A percentile compares a stretch with the other conserved stretches of the same genome.
These are phyloP conservation scores for Calameuta idolon DNA, from an alignment of 2,888 invertebrate species.

Conservation along the genomic window DNA sequence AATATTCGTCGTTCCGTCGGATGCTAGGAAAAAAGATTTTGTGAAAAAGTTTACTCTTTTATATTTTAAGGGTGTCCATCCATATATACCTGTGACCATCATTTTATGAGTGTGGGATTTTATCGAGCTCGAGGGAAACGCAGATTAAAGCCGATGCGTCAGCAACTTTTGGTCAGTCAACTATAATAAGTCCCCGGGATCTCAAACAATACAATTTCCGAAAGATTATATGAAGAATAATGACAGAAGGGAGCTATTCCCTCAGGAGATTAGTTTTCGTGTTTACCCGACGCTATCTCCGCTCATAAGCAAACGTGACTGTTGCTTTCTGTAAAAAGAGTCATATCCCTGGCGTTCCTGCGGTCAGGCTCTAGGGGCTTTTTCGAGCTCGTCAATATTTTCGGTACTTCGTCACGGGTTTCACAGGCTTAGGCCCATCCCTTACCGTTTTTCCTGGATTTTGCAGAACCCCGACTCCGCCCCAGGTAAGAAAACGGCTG, in stretches of 20 bases:
- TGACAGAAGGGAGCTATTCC: constrained; percentile 32
- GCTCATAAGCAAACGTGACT: constrained; percentile 53
- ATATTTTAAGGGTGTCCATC: neutral
- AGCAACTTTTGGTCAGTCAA: constrained; percentile 50
- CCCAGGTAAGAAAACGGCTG: constrained; percentile 7
- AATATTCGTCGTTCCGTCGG: neutral
- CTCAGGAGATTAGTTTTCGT: constrained; percentile 45
- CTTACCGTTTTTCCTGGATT: constrained; percentile 3
- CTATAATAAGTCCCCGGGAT: constrained; percentile 44
- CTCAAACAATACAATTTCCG: constrained; percentile 55
- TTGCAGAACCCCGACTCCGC: neutral
- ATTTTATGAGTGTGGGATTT: neutral
- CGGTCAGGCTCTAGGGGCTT: neutral
- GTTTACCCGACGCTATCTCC: constrained; percentile 41
- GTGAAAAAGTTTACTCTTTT: neutral
- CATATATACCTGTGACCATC: neutral
- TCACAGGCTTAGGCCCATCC: neutral
- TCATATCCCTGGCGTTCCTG: constrained; percentile 9
- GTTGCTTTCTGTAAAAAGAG: constrained; percentile 37
- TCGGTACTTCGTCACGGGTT: constrained; percentile 31
- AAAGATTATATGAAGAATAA: constrained; percentile 53
- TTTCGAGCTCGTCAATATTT: constrained; percentile 44
- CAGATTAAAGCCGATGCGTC: constrained; percentile 56
- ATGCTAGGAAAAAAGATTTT: neutral
- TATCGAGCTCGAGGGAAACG: constrained; percentile 3